Base-by-base conservation (phyloP, 1,140 invertebrate genomes). In the Phocides pigmalion region DNA sequence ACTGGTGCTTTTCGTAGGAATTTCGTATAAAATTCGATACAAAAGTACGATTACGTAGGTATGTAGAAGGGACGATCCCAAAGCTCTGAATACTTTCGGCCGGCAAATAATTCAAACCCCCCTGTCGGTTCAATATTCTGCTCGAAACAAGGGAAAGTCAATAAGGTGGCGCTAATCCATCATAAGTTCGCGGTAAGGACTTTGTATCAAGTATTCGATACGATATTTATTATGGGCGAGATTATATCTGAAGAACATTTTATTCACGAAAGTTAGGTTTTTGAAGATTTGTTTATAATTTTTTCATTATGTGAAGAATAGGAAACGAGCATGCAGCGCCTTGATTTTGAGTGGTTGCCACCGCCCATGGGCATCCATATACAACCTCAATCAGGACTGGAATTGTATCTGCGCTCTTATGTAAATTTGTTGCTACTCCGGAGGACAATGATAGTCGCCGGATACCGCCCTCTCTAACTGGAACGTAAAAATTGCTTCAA, bases 131-230 rank as follows among this genome's bases (percentile, higher is more conserved):
- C 47, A 50, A 50, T 50, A 32, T 35, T 25, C 47, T 32, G 47
- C 14, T 35, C 14, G 47, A 50, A 50, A 50, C 47, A 50, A 50
- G 47, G 47, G 47, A 22, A 50, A 35, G 47, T 50, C 47, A 50
- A 50, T 50, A 50, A 28, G 47, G 47, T 35, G 17, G 32, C 25
- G 6, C 14, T 50, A 50, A 50, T 50, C 47, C 47, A 50, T 50
- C 47, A 50, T 50, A 35, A 35, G 47, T 17, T 41, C 12, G 14
- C 22, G 47, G 47, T 50, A 28, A 50, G 14, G 25, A n/a, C 25
- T 50, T 32, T 50, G 14, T 35, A 35, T 35, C 14, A 17, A 9
- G 15, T 35, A 50, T 3, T 39, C 35, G 12, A 4, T 41, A 16
- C 14, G 37, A 32, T 11, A 32, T 41, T 41, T 14, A n/a, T n/a